Evolutionary conservation across 2,113 vertebrate species (phyloP).

Genomic region (Poeciliopsis retropinna): DNA sequence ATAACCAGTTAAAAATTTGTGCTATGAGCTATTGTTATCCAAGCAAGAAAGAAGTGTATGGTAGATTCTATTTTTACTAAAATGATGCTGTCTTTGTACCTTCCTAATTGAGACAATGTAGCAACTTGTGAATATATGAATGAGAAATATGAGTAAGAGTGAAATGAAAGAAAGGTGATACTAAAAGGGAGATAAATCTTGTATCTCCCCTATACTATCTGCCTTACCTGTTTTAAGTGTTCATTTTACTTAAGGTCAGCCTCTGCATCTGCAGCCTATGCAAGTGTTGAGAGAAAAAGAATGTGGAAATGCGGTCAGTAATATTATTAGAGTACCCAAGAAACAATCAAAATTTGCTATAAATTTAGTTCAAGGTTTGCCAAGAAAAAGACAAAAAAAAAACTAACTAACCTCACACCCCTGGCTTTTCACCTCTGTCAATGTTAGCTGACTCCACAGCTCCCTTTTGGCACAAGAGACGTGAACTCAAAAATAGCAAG

Average conservation of each 20-base stretch:
- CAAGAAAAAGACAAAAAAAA: background rate
- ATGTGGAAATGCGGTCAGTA: slow-evolving; percentile 6
- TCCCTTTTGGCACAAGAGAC: background rate
- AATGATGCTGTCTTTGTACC: no score
- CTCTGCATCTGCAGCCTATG: slow-evolving; percentile 5
- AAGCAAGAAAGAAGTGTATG: no score
- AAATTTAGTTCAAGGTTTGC: background rate
- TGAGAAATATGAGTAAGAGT: background rate
- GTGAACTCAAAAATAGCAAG: background rate
- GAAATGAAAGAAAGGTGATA: background rate
- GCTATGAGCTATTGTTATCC: no score
- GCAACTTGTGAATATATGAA: background rate
- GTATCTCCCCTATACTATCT: background rate
- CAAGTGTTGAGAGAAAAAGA: slow-evolving; percentile 4
- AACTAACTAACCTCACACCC: background rate
- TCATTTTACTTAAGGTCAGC: background rate
- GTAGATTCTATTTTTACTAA: no score
- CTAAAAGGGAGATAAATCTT: background rate
- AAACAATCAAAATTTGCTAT: background rate
- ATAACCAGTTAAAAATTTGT: no score
- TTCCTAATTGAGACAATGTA: no score
- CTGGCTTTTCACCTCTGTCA: slow-evolving; percentile 2
- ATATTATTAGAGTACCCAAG: slow-evolving; percentile 10
- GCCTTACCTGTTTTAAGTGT: background rate
- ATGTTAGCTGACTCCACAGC: slow-evolving; percentile 7